Conservation (phyloP, 2,888 invertebrate species). For the Dasypolia templi region DNA sequence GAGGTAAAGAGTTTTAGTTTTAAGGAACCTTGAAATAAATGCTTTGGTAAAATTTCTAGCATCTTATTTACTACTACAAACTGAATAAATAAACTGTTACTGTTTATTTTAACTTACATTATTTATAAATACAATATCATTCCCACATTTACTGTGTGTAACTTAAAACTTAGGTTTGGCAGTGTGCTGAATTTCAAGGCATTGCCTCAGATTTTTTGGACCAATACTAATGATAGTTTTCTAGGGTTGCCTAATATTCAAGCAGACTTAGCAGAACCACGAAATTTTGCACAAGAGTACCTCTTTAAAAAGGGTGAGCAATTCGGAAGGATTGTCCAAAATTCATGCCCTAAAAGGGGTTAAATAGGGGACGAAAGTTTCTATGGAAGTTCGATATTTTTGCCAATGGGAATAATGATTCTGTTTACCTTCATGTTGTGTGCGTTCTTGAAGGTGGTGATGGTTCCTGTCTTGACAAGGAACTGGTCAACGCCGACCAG, state of each 20-base stretch:
- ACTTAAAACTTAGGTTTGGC: not conserved
- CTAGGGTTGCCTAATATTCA: not conserved
- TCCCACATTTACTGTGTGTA: not conserved
- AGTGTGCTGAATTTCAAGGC: not conserved
- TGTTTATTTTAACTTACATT: slow-evolving; percentile 61
- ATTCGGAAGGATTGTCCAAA: not conserved
- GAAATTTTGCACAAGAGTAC: not conserved
- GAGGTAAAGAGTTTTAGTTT: not conserved
- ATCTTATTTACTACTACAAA: no score
- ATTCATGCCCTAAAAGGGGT: no score
- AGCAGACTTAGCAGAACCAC: not conserved
- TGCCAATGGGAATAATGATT: not conserved
- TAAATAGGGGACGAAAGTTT: not conserved
- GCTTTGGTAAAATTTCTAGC: not conserved
- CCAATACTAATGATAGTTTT: no score
- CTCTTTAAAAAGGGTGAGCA: not conserved
- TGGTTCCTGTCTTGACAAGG: slow-evolving; percentile 99
- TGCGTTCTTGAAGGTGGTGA: slow-evolving; percentile 99
- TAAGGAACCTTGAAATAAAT: not conserved
- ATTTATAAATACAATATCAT: slow-evolving; percentile 51
- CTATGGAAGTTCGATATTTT: not conserved
- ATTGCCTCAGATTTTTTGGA: slow-evolving; percentile 34
- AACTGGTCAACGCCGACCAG: slow-evolving; percentile 99
- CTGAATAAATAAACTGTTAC: slow-evolving; percentile 37
- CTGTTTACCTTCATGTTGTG: slow-evolving; percentile 97